Percentiles rank a stretch among this genome's conserved stretches.
Conservation (phyloP, 2,888 invertebrate genomes). For the Philaethria dido region DNA sequence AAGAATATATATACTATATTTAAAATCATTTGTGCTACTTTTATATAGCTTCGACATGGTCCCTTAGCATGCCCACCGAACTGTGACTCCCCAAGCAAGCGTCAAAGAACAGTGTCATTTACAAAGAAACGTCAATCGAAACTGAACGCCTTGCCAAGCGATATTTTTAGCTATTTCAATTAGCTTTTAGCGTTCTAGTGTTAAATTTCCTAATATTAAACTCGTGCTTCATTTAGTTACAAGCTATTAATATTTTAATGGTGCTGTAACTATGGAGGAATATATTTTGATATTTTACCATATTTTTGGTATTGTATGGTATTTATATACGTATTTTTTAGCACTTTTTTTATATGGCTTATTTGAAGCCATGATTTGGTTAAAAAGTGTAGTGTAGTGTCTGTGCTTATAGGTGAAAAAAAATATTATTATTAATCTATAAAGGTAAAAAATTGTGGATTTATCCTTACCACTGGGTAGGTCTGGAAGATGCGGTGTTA, state of each 20-base stretch:
- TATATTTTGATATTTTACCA: no score
- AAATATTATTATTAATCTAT: no score
- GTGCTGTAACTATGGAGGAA: neutral
- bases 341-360: no score
- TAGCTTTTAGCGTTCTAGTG: constrained; percentile 65
- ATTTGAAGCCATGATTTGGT: no score
- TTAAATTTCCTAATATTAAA: constrained; percentile 51
- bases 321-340: no score
- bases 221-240: constrained; percentile 23
- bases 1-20: neutral
- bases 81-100: constrained; percentile 25
- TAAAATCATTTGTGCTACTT: neutral
- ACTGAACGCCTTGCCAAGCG: constrained; percentile 7
- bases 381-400: no score
- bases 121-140: constrained; percentile 36
- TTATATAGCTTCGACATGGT: constrained; percentile 13
- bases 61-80: constrained; percentile 23
- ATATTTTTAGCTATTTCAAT: constrained; percentile 67
- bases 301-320: no score
- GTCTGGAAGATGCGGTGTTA: no score
- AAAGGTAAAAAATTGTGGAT: no score
- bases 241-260: constrained; percentile 9
- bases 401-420: no score
- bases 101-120: constrained; percentile 23
- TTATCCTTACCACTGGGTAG: no score